Percentiles rank a stretch among this genome's conserved stretches.
Evolutionary conservation across 2,113 vertebrate species (phyloP).

Genomic region (Polyodon spathula): DNA sequence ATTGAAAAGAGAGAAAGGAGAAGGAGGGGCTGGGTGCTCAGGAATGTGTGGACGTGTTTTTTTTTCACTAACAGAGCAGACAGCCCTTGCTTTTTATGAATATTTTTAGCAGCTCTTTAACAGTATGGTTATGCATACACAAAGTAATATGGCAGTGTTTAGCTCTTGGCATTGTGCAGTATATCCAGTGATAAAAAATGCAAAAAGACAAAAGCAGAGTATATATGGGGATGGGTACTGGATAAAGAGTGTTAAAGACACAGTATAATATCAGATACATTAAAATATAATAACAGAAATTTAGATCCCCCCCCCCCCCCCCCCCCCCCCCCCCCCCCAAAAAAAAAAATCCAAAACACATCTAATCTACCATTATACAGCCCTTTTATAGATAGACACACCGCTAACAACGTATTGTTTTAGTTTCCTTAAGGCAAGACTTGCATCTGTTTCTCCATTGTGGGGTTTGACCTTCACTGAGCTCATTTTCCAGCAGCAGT

Average conservation of each 20-base stretch:
- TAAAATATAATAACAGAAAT: too few species aligned
- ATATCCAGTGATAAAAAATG: too few species aligned
- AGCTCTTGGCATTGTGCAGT: constrained; percentile 48
- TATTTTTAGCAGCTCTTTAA: constrained; percentile 20
- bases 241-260: too few species aligned
- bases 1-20: constrained; percentile 41
- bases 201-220: too few species aligned
- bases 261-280: too few species aligned
- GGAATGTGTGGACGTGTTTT: constrained; percentile 21
- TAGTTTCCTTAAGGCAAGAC: constrained; percentile 59
- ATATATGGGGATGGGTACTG: too few species aligned
- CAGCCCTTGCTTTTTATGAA: constrained; percentile 25
- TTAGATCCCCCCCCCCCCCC: too few species aligned
- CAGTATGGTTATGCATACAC: constrained; percentile 37
- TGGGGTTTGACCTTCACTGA: constrained; percentile 69
- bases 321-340: too few species aligned
- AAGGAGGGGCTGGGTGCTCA: constrained; percentile 28
- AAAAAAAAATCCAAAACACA: too few species aligned
- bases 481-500: constrained; percentile 62
- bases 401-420: constrained; percentile 53
- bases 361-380: constrained; percentile 26
- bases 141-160: constrained; percentile 47
- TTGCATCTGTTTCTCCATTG: constrained; percentile 59
- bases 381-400: constrained; percentile 52
- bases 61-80: constrained; percentile 43